Evolutionary conservation across 2,888 invertebrate species (phyloP), one percentile per base, ranked within the genome.

Genomic region (Rhogogaster chlorosoma): DNA sequence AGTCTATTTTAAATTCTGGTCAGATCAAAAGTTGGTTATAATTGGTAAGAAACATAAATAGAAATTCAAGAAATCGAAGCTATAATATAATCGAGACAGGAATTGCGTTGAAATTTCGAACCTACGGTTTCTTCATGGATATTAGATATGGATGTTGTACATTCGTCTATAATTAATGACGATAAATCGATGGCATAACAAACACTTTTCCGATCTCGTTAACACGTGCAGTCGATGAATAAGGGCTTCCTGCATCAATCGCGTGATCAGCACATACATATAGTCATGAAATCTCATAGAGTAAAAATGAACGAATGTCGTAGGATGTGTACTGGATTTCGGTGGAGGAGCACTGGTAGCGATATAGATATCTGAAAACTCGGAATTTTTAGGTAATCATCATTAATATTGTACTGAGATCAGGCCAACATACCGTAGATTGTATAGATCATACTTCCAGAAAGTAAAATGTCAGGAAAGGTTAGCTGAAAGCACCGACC

Each of bases 401-500:
- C 29, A 5, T 18, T 0, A 67, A 67, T 32, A 26, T 32, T 5
- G 15, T 12, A 29, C 15, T 29, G 10, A 67, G 22, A 29, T 15
- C 1, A 67, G 26, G 26, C 12, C 67, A 26, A 10, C 67, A 15
- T 5, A 26, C 29, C 15, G 10, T 32, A 70, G 9, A 32, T 32
- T 5, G n/a, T 36, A n/a, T n/a, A 53, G 53, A 53, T 70, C 70
- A 36, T 36, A 10, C 0, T 70, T 36, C n/a, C 7, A 18, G 5
- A 18, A 32, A n/a, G 12, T n/a, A 38, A n/a, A 38, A 70, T 70
- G 38, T 36, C 32, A 36, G 32, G 70, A 70, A 38, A 70, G 70
- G 70, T 70, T 29, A 38, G 36, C 18, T 38, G 70, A 70, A 70
- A 70, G n/a, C 36, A 70, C 70, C n/a, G 70, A 70, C 70, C 70